phyloP scores from a whole-genome alignment of 2,113 vertebrate species.

The Ailurus styani region DNA sequence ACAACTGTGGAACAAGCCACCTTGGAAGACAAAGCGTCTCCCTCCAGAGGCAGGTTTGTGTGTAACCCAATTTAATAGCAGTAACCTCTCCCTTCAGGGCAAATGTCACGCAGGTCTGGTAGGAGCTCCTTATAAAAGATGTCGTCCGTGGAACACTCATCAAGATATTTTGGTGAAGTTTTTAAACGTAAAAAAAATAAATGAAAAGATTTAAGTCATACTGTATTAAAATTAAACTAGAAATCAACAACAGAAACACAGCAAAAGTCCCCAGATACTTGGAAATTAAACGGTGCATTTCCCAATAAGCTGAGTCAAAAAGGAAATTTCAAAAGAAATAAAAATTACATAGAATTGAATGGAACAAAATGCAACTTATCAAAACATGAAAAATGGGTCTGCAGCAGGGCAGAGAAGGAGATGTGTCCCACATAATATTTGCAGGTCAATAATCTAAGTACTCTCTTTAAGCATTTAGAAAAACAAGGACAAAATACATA shows the following conservation, averaged over 20 bases:
- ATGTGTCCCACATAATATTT: not conserved
- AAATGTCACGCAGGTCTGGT: not conserved
- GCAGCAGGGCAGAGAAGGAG: not conserved
- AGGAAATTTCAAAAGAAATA: not conserved
- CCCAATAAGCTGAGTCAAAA: not conserved
- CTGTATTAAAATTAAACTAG: not conserved
- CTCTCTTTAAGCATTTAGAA: not conserved
- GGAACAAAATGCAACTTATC: not conserved
- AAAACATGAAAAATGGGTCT: not conserved
- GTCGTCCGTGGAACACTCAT: not conserved
- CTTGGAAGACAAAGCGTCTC: not conserved
- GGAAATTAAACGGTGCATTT: not conserved
- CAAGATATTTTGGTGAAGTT: not conserved
- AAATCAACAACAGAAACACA: not conserved
- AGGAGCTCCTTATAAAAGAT: not conserved
- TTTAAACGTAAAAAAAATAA: not conserved
- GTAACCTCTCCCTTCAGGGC: not conserved
- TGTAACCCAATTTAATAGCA: not conserved
- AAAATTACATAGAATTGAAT: not conserved
- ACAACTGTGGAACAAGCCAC: not conserved
- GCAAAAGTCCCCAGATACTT: not conserved
- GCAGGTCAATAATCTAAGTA: not conserved
- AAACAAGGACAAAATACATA: not conserved
- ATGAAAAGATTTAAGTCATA: not conserved
- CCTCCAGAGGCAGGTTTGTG: not conserved